Base-by-base conservation (phyloP, 2,113 vertebrate genomes). In the Otis tarda region DNA sequence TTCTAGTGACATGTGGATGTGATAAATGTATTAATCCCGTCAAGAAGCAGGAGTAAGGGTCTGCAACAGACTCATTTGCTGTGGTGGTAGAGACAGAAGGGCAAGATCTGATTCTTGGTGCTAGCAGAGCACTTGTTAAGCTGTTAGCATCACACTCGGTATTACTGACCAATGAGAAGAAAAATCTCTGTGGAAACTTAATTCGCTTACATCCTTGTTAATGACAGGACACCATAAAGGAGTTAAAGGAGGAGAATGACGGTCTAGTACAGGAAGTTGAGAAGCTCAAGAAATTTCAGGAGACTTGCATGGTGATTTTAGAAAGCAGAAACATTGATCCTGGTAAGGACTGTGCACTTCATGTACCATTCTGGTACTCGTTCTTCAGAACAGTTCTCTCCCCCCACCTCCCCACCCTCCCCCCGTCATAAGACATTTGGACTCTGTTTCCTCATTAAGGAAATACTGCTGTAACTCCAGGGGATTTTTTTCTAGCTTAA, bases 261-360 rank as follows among this genome's bases (percentile, higher is more conserved):
- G 87, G 60, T 20, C 87, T 98, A 64, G 76, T 94, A 64, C 94
- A 97, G 20, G 97, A 98, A 90, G 91, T 97, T 10, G 97, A 98
- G 80, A 97, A 97, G 71, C 97, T 98, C 61, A 98, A 97, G 89
- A 97, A 97, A 56, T 97, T 97, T 77, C 97, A 97, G 84, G 94
- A 97, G 64, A 97, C 74, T 53, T 98, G 97, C 94, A 94, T 98
- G 96, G 91, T 84, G 39, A 92, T 98, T 91, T 91, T 98, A 50
- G 97, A 98, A 95, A 96, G 93, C 91, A 97, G 94, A 56, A 97
- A 96, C 79, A 96, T 98, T 35, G 78, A 73, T 83, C 96, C 98
- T 93, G 98, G 98, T 98, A 95, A 97, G 94, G 55, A 43, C 24
- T 70, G 6, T 43, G 22, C 16, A 14, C 8, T 55, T 93, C 14